Conservation (phyloP, 1,140 invertebrate genomes). For the Mylabris phalerata region DNA sequence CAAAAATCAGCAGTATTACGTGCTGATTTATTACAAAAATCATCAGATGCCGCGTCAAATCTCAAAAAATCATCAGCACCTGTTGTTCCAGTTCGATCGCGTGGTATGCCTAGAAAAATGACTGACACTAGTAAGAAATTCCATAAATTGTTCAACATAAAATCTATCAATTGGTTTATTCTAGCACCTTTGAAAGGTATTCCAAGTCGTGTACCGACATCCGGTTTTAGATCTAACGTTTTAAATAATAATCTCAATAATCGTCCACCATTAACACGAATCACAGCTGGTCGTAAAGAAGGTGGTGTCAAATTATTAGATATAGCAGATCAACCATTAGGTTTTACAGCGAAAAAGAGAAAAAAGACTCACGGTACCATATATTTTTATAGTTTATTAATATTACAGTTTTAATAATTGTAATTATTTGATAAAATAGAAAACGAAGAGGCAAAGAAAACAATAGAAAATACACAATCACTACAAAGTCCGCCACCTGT, state of each 20-base stretch:
- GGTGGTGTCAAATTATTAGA: conserved; percentile 90
- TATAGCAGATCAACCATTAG: conserved; percentile 84
- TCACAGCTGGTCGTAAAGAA: conserved; percentile 65
- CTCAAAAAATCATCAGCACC: conserved; percentile 82
- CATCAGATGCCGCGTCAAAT: conserved; percentile 79
- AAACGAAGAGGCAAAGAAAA: conserved; percentile 72
- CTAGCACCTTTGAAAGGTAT: conserved; percentile 85
- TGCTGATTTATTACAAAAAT: conserved; percentile 86
- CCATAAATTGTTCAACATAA: background rate
- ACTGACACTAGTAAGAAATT: conserved; percentile 77
- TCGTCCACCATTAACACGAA: conserved; percentile 44
- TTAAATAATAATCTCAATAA: conserved; percentile 44
- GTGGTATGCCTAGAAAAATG: conserved; percentile 95
- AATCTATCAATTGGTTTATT: conserved; percentile 15
- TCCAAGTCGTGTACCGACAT: conserved; percentile 68
- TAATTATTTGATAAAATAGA: conserved; percentile 44
- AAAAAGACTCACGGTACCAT: conserved; percentile 53
- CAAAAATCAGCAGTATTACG: conserved; percentile 89
- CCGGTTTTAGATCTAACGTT: conserved; percentile 56
- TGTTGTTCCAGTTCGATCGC: conserved; percentile 81
- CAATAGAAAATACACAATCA: conserved; percentile 50
- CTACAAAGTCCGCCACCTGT: conserved; percentile 42
- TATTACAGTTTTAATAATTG: background rate
- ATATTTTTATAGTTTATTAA: background rate
- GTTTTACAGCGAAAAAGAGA: conserved; percentile 51